These are phyloP conservation scores for Parascotia fuliginaria DNA, from an alignment of 2,888 invertebrate species.

Conservation along the genomic window DNA sequence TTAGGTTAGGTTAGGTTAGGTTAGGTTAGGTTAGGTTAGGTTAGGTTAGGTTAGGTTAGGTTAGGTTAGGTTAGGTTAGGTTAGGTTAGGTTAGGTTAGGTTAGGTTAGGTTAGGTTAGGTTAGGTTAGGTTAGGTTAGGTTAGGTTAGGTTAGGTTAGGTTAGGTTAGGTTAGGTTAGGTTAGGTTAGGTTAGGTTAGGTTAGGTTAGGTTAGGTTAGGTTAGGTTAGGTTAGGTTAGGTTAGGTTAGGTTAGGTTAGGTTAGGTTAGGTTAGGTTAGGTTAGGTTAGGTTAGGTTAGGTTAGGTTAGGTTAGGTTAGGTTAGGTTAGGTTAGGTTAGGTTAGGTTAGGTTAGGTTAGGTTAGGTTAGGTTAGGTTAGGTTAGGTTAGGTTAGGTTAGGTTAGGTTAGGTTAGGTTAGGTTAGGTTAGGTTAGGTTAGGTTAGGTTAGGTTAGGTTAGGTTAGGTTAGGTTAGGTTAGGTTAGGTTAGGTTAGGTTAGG, in stretches of 20 bases:
- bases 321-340: constrained; percentile 7
- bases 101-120: constrained; percentile 17
- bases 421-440: constrained; percentile 5
- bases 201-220: constrained; percentile 14
- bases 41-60: constrained; percentile 6
- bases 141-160: constrained; percentile 17
- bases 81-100: constrained; percentile 13
- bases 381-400: constrained; percentile 7
- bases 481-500: constrained; percentile 19
- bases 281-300: constrained; percentile 7
- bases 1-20: too few relatives aligned
- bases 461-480: constrained; percentile 11
- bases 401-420: background rate
- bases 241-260: constrained; percentile 5
- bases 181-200: constrained; percentile 16
- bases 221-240: constrained; percentile 9
- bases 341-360: constrained; percentile 7
- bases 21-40: too few relatives aligned
- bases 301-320: constrained; percentile 7
- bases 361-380: constrained; percentile 7
- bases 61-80: constrained; percentile 11
- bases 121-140: constrained; percentile 16
- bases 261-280: constrained; percentile 5
- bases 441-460: constrained; percentile 15
- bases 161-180: constrained; percentile 17